Conservation (phyloP, 2,888 invertebrate genomes). For the Biston betularia region DNA sequence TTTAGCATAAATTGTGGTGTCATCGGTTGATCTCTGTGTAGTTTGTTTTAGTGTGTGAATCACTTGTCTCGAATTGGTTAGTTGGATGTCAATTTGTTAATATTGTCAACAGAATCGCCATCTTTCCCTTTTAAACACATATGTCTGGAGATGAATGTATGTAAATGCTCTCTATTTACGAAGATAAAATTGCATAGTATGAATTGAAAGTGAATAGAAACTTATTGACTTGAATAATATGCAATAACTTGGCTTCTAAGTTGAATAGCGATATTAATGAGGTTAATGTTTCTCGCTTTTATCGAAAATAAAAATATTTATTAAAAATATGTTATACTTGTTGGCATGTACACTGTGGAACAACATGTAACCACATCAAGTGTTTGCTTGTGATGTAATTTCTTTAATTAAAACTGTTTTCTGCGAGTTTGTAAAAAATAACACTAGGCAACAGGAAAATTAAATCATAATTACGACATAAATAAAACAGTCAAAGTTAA, state of each 20-base stretch:
- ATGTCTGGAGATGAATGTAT: constrained; percentile 34
- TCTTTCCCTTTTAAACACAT: constrained; percentile 10
- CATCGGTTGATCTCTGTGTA: constrained; percentile 14
- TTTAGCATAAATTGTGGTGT: constrained; percentile 10
- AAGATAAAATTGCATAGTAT: constrained; percentile 36
- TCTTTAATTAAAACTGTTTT: neutral
- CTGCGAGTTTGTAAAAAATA: neutral
- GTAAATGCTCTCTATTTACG: constrained; percentile 41
- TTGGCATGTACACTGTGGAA: constrained; percentile 9
- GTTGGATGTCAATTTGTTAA: constrained; percentile 5
- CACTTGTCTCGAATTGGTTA: constrained; percentile 24
- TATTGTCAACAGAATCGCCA: constrained; percentile 10
- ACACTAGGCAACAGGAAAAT: constrained; percentile 5
- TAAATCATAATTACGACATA: neutral
- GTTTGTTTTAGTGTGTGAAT: constrained; percentile 26
- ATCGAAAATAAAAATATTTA: constrained; percentile 40
- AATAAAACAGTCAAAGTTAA: too few relatives aligned
- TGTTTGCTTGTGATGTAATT: neutral
- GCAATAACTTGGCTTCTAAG: constrained; percentile 39
- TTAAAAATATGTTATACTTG: constrained; percentile 3
- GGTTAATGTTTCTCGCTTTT: constrained; percentile 28
- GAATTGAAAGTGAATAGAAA: constrained; percentile 21
- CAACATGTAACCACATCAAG: neutral
- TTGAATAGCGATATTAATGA: constrained; percentile 30
- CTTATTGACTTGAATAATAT: constrained; percentile 21